These are phyloP conservation scores for Tympanoctomys barrerae DNA, from an alignment of 2,797 vertebrate species.

Conservation along the genomic window DNA sequence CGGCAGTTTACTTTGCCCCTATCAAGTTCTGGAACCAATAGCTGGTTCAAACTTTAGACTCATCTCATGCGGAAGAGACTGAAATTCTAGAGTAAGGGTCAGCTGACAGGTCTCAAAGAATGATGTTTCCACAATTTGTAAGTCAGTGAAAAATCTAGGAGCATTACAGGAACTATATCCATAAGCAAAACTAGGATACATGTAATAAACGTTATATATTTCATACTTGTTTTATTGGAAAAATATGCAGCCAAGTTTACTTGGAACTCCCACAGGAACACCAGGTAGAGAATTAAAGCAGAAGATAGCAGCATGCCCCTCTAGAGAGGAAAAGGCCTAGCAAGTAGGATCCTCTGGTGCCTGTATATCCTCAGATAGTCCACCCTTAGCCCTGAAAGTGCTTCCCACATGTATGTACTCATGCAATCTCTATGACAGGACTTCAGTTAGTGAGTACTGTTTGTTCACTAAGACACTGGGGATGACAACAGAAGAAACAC, in stretches of 20 bases:
- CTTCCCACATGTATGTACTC: neutral
- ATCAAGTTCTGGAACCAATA: neutral
- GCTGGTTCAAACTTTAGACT: neutral
- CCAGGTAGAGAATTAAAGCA: constrained; percentile 40
- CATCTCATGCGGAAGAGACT: constrained; percentile 8
- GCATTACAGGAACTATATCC: neutral
- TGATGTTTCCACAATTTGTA: neutral
- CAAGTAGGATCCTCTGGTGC: neutral
- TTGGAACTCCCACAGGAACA: neutral
- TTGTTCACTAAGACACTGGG: neutral
- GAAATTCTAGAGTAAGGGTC: neutral
- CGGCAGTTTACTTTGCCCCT: neutral
- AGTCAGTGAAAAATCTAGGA: neutral
- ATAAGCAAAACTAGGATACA: neutral
- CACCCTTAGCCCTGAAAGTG: neutral
- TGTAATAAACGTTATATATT: neutral
- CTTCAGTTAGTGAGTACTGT: neutral
- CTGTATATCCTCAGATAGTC: neutral
- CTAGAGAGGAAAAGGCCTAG: neutral
- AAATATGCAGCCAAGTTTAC: constrained; percentile 12
- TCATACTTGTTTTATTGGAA: neutral
- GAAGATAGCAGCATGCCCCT: neutral
- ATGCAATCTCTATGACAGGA: neutral
- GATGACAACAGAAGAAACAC: neutral
- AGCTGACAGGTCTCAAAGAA: neutral